Conservation (phyloP, 2,797 vertebrate species). For the Micrastur ruficollis region DNA sequence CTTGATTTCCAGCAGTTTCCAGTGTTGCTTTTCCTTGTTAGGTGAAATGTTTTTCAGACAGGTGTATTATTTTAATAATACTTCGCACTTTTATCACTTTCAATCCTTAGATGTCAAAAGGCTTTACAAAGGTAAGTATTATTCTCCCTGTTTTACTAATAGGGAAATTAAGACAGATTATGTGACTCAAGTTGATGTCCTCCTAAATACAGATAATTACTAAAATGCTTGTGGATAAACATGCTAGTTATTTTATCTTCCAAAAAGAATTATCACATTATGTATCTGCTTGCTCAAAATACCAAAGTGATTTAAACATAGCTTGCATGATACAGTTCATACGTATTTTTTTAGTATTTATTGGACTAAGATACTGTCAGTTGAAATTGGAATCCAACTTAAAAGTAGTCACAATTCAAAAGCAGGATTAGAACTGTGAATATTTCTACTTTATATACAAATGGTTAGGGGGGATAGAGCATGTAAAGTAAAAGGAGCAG, state of each 20-base stretch:
- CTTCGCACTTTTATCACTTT: slow-evolving; percentile 20
- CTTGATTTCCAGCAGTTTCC: neutral
- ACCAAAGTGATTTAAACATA: neutral
- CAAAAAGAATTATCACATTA: neutral
- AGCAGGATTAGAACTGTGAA: neutral
- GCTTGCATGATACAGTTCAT: neutral
- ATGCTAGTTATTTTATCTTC: neutral
- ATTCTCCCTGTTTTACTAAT: slow-evolving; percentile 4
- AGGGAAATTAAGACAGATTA: neutral
- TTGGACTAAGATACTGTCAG: neutral
- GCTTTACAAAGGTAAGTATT: slow-evolving; percentile 46
- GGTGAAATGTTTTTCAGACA: neutral
- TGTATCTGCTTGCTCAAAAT: neutral
- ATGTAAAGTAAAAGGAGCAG: neutral
- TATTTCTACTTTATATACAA: neutral
- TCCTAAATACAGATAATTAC: neutral
- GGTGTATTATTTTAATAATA: slow-evolving; percentile 33
- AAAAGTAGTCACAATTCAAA: neutral
- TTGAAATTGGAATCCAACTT: neutral
- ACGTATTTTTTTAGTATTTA: neutral
- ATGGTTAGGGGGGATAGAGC: neutral
- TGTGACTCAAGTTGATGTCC: neutral
- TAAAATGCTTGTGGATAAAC: neutral
- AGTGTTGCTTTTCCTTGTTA: neutral
- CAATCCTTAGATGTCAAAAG: slow-evolving; percentile 55